phyloP scores from a whole-genome alignment of 2,797 vertebrate species.

The Mormyrops attenuatus region DNA sequence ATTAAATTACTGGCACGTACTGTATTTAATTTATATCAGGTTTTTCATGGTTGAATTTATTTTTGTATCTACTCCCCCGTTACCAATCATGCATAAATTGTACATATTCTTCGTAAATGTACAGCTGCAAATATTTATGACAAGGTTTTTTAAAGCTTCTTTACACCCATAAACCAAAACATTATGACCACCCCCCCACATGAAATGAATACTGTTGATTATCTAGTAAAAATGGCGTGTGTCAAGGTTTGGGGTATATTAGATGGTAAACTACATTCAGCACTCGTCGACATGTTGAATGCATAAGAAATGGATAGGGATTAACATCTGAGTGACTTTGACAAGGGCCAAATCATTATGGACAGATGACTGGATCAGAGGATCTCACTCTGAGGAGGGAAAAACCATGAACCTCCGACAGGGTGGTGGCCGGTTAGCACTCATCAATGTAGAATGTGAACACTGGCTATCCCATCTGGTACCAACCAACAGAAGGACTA shows the following conservation, averaged over 20 bases:
- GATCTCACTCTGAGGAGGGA: background rate
- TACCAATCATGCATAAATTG: background rate
- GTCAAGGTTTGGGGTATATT: background rate
- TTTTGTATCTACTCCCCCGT: background rate
- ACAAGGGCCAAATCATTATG: background rate
- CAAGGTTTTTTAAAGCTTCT: background rate
- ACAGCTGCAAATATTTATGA: background rate
- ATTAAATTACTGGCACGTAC: background rate
- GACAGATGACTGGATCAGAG: background rate
- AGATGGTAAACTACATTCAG: background rate
- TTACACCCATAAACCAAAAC: background rate
- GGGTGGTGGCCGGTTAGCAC: background rate
- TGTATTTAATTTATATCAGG: background rate
- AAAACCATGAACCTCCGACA: background rate
- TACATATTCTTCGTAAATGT: background rate
- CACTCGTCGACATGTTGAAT: background rate
- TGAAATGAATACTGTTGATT: background rate
- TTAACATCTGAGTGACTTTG: background rate
- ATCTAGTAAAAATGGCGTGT: background rate
- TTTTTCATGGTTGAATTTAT: background rate
- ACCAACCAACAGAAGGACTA: background rate
- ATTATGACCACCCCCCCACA: background rate
- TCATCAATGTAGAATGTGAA: background rate
- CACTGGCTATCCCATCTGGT: background rate
- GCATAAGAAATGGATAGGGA: background rate